Base-by-base conservation (phyloP, 1,140 invertebrate species). In the Eumaeus atala region DNA sequence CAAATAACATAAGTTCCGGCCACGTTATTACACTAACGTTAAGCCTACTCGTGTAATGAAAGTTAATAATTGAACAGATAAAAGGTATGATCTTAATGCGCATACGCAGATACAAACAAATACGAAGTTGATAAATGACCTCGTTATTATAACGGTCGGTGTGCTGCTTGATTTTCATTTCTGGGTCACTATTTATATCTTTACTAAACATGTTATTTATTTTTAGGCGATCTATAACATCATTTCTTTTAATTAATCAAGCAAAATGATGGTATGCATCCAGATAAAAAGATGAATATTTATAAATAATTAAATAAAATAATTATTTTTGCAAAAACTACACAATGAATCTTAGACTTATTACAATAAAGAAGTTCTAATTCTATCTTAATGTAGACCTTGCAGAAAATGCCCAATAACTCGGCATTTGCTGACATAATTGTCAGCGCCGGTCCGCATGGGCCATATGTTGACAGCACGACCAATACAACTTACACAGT, bases 111-210 rank as follows among this genome's bases (percentile, higher is more conserved):
- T 64, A 78, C 76, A 86, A 84, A 84, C 77, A 81, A 84, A 84
- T 77, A 80, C 72, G 74, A 67, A 71, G 64, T 79, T 86, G 76
- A 86, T 86, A 78, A 80, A 86, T 83, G 83, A 78, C 77, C 80
- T 82, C 83, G 80, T 83, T 86, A 86, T 72, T 76, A 70, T 83
- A 86, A 86, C 83, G 80, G 83, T 83, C 62, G 74, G 65, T 75
- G 65, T 69, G 67, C 66, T 78, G 72, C 77, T 77, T 79, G 75
- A 77, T 80, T 82, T 78, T 81, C 72, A 75, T 85, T 84, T 86
- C 72, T 77, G 81, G 83, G 83, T 77, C 83, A 74, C 66, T 59
- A 61, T 70, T 66, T 68, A 74, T 72, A 67, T 76, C 67, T 75
- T 70, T 70, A 67, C 72, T 67, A 70, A 74, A 67, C 72, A 74